Evolutionary conservation across 2,888 invertebrate genomes (phyloP).

Genomic region (Ceramica pisi): DNA sequence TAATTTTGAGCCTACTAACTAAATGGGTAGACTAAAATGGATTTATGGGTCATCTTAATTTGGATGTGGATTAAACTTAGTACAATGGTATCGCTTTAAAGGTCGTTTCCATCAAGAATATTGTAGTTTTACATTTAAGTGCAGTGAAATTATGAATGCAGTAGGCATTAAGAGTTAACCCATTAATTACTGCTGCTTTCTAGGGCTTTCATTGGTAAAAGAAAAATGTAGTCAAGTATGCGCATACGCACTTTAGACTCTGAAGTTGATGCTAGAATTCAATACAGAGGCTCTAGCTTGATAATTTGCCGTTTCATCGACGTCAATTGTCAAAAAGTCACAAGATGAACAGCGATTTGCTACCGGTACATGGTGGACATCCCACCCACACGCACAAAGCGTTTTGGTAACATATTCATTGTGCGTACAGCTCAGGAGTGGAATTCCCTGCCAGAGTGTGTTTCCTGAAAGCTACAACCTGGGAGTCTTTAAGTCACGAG

Average conservation of each 20-base stretch:
- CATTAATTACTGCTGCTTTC: slow-evolving; percentile 53
- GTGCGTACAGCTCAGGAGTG: too few species aligned
- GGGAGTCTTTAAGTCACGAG: too few species aligned
- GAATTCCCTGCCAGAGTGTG: too few species aligned
- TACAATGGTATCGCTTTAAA: slow-evolving; percentile 25
- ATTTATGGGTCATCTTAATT: slow-evolving; percentile 46
- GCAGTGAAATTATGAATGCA: slow-evolving; percentile 28
- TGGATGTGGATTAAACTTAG: slow-evolving; percentile 17
- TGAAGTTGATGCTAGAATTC: not conserved
- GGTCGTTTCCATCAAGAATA: slow-evolving; percentile 23
- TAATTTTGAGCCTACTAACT: slow-evolving; percentile 29
- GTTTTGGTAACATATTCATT: too few species aligned
- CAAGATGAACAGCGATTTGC: too few species aligned
- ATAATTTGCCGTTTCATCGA: too few species aligned
- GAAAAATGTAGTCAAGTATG: slow-evolving; percentile 25
- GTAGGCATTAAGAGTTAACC: slow-evolving; percentile 15
- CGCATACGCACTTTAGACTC: not conserved
- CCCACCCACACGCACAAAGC: too few species aligned
- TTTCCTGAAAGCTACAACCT: too few species aligned
- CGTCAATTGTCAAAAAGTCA: too few species aligned
- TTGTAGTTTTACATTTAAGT: slow-evolving; percentile 36
- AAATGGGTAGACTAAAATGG: slow-evolving; percentile 47
- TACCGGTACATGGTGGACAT: too few species aligned
- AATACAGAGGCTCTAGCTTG: too few species aligned
- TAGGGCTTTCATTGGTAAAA: slow-evolving; percentile 19